Evolutionary conservation across 1,140 invertebrate genomes (phyloP), one percentile per base, ranked within the genome.

Genomic region (Lucilia sericata): DNA sequence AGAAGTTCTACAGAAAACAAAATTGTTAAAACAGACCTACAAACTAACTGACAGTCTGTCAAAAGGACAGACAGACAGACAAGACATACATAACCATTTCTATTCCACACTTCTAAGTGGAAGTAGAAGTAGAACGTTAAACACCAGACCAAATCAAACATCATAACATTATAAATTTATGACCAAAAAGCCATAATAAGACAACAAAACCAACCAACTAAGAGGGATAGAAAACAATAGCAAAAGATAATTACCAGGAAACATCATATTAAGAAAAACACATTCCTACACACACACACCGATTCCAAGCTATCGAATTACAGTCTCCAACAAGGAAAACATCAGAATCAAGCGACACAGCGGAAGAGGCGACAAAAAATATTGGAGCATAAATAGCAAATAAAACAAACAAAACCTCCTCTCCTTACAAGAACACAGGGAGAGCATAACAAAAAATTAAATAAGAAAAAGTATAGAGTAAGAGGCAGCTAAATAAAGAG

Each of bases 281-380:
- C 30, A 30, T n/a, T n/a, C n/a, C 17, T n/a, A 19, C 60, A 34
- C 55, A 25, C 51, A 65, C 36, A 55, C 12, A 47, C 17, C n/a
- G 34, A 30, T 60, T 82, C 74, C 47, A 78, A 78, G 83, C 9
- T 78, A 83, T 83, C 83, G 76, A 75, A 49, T 83, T 78, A 60
- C 83, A 5, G n/a, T n/a, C 70, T 55, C 74, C 30, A 76, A 76
- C 51, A 60, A 60, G 51, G 51, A 60, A 30, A 70, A 78, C 9
- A 21, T n/a, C n/a, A 55, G 36, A 21, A 9, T 2, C 47, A 84
- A 81, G 30, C 4, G 36, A 21, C 81, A 19, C 21, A 84, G 83
- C 82, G 82, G 51, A 49, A 65, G 74, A 82, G 8, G 36, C 36
- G 55, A 75, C 30, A 85, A 65, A 80, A 84, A 86, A 88, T 83